Conservation (phyloP, 2,113 vertebrate genomes). For the Prinia subflava region DNA sequence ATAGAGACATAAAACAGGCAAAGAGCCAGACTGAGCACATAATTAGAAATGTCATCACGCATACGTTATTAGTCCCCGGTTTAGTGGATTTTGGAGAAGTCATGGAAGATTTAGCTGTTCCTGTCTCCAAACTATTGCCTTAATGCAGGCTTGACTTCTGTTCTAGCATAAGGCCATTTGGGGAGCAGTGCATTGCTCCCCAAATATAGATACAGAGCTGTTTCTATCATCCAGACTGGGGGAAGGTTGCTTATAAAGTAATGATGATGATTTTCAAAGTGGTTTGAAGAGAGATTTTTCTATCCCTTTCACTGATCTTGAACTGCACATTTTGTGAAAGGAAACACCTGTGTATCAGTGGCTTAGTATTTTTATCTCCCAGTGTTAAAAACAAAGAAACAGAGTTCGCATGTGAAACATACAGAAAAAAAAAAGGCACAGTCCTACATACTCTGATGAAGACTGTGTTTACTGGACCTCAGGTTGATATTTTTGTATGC, state of each 20-base stretch:
- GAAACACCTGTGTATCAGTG: accelerated
- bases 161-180: not conserved
- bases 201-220: not conserved
- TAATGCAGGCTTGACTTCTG: not conserved
- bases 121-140: not conserved
- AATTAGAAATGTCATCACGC: not conserved
- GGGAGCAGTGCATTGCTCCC: not conserved
- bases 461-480: not conserved
- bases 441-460: not conserved
- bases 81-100: not conserved
- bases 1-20: not conserved
- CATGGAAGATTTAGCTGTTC: not conserved
- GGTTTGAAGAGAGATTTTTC: not conserved
- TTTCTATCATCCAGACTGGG: not conserved
- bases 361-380: not conserved
- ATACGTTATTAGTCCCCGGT: not conserved
- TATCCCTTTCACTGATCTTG: not conserved
- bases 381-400: not conserved
- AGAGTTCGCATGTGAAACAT: not conserved
- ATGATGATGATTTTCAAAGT: not conserved
- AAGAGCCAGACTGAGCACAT: not conserved
- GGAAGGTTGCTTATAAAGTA: not conserved
- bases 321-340: not conserved
- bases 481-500: not conserved
- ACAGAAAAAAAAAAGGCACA: not conserved